These are phyloP conservation scores for Agriopis marginaria DNA, from an alignment of 2,888 invertebrate species.

Conservation along the genomic window DNA sequence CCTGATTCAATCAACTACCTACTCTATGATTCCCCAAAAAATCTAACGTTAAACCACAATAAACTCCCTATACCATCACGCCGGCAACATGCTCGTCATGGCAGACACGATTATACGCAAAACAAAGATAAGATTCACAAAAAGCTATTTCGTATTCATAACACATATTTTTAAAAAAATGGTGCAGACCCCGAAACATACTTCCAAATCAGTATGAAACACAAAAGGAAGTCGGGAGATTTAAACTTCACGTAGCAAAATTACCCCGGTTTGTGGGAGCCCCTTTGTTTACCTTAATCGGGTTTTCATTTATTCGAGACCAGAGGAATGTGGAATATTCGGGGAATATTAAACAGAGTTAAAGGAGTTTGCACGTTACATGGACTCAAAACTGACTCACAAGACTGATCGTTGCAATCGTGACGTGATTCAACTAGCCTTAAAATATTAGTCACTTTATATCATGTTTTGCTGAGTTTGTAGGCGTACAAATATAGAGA, in stretches of 20 bases:
- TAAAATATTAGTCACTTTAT: too few relatives aligned
- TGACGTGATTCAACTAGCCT: neutral
- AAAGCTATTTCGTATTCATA: constrained; percentile 13
- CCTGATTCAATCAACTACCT: too few relatives aligned
- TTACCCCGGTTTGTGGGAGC: constrained; percentile 7
- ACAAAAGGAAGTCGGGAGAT: constrained; percentile 20
- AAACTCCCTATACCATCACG: neutral
- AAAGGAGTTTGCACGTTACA: neutral
- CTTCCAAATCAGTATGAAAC: constrained; percentile 12
- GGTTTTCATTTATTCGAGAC: constrained; percentile 29
- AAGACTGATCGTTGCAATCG: neutral
- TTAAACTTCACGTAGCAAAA: constrained; percentile 23
- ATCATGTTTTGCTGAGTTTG: too few relatives aligned
- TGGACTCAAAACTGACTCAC: neutral
- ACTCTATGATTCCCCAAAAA: too few relatives aligned
- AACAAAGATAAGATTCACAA: constrained; percentile 10
- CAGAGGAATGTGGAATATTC: constrained; percentile 31
- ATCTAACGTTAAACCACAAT: too few relatives aligned
- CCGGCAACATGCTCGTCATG: neutral
- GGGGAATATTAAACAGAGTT: constrained; percentile 19
- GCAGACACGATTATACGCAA: neutral
- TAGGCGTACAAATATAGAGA: too few relatives aligned
- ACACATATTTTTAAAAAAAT: constrained; percentile 10
- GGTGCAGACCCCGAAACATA: constrained; percentile 2
- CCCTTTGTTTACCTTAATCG: constrained; percentile 34